These are phyloP conservation scores for Tragopan temminckii DNA, from an alignment of 2,797 vertebrate genomes.

Conservation along the genomic window DNA sequence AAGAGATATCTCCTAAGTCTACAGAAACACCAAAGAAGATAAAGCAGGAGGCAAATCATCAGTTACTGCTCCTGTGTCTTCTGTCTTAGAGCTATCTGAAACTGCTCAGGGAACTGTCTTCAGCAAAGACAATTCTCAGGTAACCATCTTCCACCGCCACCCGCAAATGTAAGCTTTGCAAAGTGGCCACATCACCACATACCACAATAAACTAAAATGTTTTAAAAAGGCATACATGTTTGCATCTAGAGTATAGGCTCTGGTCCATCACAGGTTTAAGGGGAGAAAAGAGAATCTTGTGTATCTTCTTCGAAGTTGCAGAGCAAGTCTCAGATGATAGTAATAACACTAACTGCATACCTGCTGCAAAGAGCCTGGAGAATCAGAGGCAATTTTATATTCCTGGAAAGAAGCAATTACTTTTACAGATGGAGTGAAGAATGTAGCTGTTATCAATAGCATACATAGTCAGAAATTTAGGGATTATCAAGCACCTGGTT, in stretches of 20 bases:
- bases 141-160: neutral
- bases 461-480: neutral
- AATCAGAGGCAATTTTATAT: neutral
- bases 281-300: fast-evolving
- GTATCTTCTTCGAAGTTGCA: neutral
- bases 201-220: neutral
- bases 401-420: neutral
- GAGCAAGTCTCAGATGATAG: neutral
- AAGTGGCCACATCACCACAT: neutral
- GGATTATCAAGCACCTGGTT: neutral
- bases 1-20: neutral
- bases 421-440: neutral
- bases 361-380: neutral
- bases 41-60: neutral
- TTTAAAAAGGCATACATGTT: neutral
- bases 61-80: neutral
- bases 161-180: neutral
- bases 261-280: neutral
- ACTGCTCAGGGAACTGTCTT: neutral
- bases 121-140: neutral
- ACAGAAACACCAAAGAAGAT: neutral
- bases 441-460: neutral
- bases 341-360: neutral
- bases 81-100: neutral
- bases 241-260: neutral